Evolutionary conservation across 2,113 vertebrate genomes (phyloP).

Genomic region (Trochalopteron elliotii): DNA sequence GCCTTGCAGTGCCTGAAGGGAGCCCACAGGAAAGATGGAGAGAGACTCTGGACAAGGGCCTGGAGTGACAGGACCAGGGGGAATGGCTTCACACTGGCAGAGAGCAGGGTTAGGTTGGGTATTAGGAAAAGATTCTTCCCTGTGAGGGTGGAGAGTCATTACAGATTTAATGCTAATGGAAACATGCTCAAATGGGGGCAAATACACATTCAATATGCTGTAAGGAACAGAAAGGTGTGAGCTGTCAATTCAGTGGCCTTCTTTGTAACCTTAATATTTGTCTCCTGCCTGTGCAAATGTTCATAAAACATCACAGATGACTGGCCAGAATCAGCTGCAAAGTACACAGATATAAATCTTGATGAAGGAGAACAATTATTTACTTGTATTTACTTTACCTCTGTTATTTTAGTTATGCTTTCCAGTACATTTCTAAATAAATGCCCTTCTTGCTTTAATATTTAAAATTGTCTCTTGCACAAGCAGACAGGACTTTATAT

Average conservation of each 20-base stretch:
- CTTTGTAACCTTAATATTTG: neutral
- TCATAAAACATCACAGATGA: neutral
- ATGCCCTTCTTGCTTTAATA: neutral
- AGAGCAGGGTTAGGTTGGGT: fast-evolving
- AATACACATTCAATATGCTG: neutral
- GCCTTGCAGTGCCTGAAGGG: neutral
- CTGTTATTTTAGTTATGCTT: neutral
- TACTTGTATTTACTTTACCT: neutral
- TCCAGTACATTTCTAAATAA: neutral
- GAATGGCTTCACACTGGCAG: neutral
- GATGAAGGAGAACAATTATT: neutral
- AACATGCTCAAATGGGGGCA: neutral
- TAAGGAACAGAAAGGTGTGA: neutral
- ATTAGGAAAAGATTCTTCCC: neutral
- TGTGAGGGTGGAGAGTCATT: neutral
- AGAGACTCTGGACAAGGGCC: neutral
- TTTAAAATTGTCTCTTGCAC: neutral
- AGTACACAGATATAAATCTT: neutral
- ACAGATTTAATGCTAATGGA: neutral
- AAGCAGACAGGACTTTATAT: neutral
- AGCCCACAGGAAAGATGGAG: neutral
- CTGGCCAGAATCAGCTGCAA: neutral
- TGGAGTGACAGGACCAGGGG: neutral
- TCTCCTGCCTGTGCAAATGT: neutral
- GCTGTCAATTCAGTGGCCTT: neutral